Evolutionary conservation across 2,113 vertebrate genomes (phyloP).

Genomic region (Pan troglodytes): NHGRI_mPanTro3-v2.1_pri NC_072401.2:182777501-182778000

Average conservation of each 20-base stretch:
- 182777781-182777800: not conserved
- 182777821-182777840: not conserved
- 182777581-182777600: not conserved
- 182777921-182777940: not conserved
- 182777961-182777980: not conserved
- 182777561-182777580: not conserved
- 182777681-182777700: not conserved
- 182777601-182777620: not conserved
- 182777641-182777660: not conserved
- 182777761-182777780: not conserved
- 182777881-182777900: not conserved
- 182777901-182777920: not conserved
- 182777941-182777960: not conserved
- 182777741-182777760: not conserved
- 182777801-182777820: not conserved
- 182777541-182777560: not conserved
- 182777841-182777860: not conserved
- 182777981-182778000: not conserved
- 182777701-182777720: not conserved
- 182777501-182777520: not conserved
- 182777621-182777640: not conserved
- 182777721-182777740: not conserved
- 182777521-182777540: not conserved
- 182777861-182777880: not conserved
- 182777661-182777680: not conserved